A percentile compares a stretch with the other conserved stretches of the same genome.
Conservation (phyloP, 2,797 vertebrate genomes). For the Prunella strophiata region DNA sequence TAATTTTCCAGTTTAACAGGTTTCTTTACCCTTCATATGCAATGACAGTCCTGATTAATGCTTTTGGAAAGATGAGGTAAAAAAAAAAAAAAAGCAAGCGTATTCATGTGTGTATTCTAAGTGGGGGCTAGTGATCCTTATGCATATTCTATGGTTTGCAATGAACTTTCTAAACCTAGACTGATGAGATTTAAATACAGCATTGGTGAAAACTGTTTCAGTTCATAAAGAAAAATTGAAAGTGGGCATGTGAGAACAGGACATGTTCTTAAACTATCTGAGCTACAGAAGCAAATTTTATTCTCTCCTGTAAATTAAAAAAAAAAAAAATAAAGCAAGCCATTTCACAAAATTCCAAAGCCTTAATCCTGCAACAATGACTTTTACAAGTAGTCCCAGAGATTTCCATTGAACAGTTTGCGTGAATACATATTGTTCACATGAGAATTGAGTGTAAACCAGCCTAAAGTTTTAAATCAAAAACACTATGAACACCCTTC, state of each 20-base stretch:
- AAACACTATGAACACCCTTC: not conserved
- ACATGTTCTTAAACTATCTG: not conserved
- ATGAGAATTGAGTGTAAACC: not conserved
- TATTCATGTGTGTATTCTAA: not conserved
- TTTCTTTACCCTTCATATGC: constrained; percentile 28
- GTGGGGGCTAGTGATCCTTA: not conserved
- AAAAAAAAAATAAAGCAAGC: not conserved
- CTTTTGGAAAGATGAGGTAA: not conserved
- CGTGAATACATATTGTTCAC: not conserved
- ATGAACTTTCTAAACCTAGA: not conserved
- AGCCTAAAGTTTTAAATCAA: not conserved
- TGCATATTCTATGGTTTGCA: not conserved
- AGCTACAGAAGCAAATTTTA: not conserved
- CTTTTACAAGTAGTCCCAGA: not conserved
- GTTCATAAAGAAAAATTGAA: not conserved
- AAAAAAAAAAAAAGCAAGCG: not conserved
- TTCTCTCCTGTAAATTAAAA: not conserved
- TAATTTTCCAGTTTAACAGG: constrained; percentile 60
- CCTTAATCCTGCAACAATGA: constrained; percentile 20
- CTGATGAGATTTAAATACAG: constrained; percentile 2
- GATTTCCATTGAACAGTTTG: not conserved
- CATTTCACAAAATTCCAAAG: constrained; percentile 6
- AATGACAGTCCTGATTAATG: constrained; percentile 29
- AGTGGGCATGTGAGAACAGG: not conserved
- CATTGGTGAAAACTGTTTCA: not conserved